Evolutionary conservation across 2,888 invertebrate species (phyloP).

Genomic region (Polydesmus complanatus): DNA sequence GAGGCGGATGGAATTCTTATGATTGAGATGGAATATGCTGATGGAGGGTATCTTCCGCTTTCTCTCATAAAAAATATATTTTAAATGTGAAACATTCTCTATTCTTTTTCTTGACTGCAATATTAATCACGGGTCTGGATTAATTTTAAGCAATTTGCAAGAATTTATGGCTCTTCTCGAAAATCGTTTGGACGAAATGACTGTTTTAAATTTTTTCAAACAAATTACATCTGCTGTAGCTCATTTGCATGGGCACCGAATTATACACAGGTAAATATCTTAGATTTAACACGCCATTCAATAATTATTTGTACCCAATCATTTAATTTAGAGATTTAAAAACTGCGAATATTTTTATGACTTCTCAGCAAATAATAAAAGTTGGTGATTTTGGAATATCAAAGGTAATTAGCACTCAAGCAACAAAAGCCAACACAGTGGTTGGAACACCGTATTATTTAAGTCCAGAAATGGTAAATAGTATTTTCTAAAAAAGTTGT

Average conservation of each 20-base stretch:
- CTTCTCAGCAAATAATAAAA: constrained; percentile 49
- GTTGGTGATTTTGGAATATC: constrained; percentile 63
- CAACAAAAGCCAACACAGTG: constrained; percentile 49
- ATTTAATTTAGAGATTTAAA: constrained; percentile 46
- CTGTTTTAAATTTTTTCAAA: constrained; percentile 46
- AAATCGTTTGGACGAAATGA: constrained; percentile 44
- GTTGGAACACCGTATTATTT: constrained; percentile 60
- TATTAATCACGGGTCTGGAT: too few species aligned
- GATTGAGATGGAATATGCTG: constrained; percentile 67
- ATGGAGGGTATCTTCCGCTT: constrained; percentile 40
- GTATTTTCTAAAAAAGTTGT: neutral
- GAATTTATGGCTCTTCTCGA: constrained; percentile 45
- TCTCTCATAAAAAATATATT: neutral
- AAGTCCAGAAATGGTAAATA: constrained; percentile 52
- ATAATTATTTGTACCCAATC: neutral
- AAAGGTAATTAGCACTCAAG: constrained; percentile 51
- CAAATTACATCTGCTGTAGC: constrained; percentile 54
- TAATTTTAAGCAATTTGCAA: constrained; percentile 44
- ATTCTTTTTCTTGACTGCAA: neutral
- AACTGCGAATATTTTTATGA: constrained; percentile 58
- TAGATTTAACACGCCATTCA: neutral
- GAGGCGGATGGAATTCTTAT: constrained; percentile 53
- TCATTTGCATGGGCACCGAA: constrained; percentile 55
- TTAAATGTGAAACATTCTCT: constrained; percentile 1
- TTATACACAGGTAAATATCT: constrained; percentile 34